These are phyloP conservation scores for Drosophila kanekoi DNA, from an alignment of 2,888 invertebrate species.

Conservation along the genomic window DNA sequence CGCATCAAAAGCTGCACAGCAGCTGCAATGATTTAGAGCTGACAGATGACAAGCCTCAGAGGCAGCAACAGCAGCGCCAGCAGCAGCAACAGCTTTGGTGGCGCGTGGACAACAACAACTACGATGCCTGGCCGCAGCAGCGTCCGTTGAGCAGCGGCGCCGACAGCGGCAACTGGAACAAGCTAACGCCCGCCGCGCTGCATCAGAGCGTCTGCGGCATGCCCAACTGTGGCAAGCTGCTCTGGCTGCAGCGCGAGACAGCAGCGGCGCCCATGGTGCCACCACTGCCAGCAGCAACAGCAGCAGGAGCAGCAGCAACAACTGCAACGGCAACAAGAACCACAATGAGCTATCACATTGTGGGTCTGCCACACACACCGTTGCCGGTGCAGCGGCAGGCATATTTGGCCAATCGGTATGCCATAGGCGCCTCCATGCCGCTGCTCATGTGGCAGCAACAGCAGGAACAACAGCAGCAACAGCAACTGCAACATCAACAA, in stretches of 20 bases:
- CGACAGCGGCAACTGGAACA: conserved; percentile 27
- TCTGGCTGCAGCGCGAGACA: conserved; percentile 80
- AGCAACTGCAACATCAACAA: conserved; percentile 1
- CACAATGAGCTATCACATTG: conserved; percentile 77
- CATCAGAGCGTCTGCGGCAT: conserved; percentile 79
- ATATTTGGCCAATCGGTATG: conserved; percentile 83
- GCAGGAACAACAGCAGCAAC: conserved; percentile 83
- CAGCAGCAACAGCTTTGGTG: conserved; percentile 36
- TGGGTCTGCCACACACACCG: conserved; percentile 83
- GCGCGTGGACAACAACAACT: conserved; percentile 29
- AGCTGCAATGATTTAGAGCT: conserved; percentile 76
- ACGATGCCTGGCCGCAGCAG: conserved; percentile 30
- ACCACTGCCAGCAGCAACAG: conserved; percentile 38
- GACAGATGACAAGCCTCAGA: conserved; percentile 50
- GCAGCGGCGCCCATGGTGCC: conserved; percentile 49
- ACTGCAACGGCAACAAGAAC: conserved; percentile 25
- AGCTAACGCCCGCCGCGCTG: conserved; percentile 37
- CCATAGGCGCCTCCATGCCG: conserved; percentile 87
- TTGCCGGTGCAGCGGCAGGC: conserved; percentile 80
- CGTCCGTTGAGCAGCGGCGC: conserved; percentile 67
- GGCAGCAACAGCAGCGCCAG: conserved; percentile 7
- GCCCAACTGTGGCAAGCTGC: conserved; percentile 84
- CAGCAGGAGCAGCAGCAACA: conserved; percentile 15
- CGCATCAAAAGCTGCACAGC: conserved; percentile 67
- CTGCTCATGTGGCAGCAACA: conserved; percentile 87